Percentiles rank a stretch among this genome's conserved stretches.
Conservation (phyloP, 2,888 invertebrate genomes). For the Lucinisca nassula region DNA sequence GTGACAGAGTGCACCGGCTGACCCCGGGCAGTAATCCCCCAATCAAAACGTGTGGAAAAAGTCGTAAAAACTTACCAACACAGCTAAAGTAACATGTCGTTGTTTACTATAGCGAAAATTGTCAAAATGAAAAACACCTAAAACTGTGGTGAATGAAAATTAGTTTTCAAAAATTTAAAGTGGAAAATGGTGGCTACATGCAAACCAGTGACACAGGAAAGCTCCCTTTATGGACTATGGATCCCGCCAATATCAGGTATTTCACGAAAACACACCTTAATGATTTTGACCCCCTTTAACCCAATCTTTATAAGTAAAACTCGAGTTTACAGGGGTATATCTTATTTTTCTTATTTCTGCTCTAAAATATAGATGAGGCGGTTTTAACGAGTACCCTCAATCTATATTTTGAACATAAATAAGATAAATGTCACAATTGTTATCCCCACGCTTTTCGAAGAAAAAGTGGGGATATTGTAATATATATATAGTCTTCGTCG, state of each 20-base stretch:
- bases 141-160: neutral
- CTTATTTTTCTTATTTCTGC: no score
- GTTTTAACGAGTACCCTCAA: no score
- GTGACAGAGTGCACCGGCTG: neutral
- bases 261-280: no score
- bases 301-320: no score
- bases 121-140: neutral
- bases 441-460: no score
- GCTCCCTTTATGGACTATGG: slow-evolving; percentile 71
- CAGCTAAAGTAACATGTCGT: neutral
- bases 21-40: neutral
- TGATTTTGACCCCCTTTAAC: no score
- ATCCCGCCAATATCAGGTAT: slow-evolving; percentile 76
- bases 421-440: no score
- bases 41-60: slow-evolving; percentile 1
- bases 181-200: slow-evolving; percentile 35
- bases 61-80: neutral
- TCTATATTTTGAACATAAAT: no score
- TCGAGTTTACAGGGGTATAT: no score
- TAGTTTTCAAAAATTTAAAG: neutral
- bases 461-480: no score
- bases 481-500: no score
- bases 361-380: no score
- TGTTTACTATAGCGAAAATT: neutral
- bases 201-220: slow-evolving; percentile 68